A percentile compares a stretch with the other conserved stretches of the same genome.
phyloP scores from a whole-genome alignment of 2,797 vertebrate genomes.

The Esox masquinongy region DNA sequence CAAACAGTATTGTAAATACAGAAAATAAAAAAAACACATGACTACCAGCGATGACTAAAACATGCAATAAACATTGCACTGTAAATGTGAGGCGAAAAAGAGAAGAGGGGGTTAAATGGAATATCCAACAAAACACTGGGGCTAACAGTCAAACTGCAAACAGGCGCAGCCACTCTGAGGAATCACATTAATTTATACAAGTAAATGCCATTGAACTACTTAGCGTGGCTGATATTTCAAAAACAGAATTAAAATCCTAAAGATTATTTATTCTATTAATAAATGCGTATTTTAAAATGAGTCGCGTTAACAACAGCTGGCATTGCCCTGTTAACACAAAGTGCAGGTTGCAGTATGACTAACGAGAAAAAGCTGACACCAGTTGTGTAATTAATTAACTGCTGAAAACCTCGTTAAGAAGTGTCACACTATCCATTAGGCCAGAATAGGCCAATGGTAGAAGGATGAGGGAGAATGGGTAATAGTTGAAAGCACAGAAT shows the following conservation, averaged over 20 bases:
- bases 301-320: neutral
- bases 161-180: neutral
- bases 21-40: neutral
- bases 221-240: neutral
- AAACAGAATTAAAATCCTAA: neutral
- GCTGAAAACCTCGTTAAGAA: conserved; percentile 22
- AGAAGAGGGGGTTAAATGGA: neutral
- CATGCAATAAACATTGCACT: neutral
- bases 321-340: neutral
- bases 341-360: neutral
- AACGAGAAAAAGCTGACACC: conserved; percentile 20
- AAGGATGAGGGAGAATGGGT: neutral
- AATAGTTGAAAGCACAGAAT: neutral
- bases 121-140: neutral
- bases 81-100: neutral
- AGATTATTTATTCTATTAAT: conserved; percentile 5
- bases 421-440: conserved; percentile 27
- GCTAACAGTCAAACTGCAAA: neutral
- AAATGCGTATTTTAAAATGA: neutral
- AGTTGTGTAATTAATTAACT: conserved; percentile 26
- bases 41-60: neutral
- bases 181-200: neutral
- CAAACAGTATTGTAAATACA: neutral
- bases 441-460: neutral
- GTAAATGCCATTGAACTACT: neutral